These are phyloP conservation scores for Scarus forsteni DNA, from an alignment of 2,797 vertebrate species.

Conservation along the genomic window DNA sequence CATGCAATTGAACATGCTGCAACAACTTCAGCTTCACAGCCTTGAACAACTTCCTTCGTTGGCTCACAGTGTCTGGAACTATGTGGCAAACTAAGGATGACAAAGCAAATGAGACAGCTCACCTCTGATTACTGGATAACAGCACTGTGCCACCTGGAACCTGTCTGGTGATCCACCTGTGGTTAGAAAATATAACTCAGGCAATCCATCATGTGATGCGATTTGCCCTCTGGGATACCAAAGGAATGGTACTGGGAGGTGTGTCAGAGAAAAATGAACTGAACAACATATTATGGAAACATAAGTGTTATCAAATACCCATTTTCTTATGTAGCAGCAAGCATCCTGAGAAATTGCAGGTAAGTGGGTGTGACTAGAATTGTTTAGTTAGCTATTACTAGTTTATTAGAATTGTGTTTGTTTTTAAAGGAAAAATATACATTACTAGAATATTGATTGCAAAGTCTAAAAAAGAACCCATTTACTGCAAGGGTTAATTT, in stretches of 20 bases:
- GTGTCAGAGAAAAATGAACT: conserved; percentile 10
- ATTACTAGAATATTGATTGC: neutral
- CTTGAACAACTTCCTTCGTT: conserved; percentile 36
- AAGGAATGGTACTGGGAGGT: neutral
- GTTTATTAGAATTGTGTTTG: no score
- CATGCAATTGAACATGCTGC: neutral
- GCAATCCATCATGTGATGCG: neutral
- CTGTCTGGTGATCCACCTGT: conserved; percentile 1
- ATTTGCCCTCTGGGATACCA: conserved; percentile 24
- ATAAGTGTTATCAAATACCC: neutral
- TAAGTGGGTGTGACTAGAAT: conserved; percentile 3
- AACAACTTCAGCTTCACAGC: neutral
- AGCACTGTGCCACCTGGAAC: neutral
- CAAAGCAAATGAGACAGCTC: conserved; percentile 14
- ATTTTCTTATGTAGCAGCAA: neutral
- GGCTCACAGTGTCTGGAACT: conserved; percentile 19
- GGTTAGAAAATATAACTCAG: neutral
- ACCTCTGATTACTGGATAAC: neutral
- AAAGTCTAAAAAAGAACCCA: neutral
- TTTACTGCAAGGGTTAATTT: conserved; percentile 2
- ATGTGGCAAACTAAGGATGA: conserved; percentile 21
- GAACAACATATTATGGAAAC: conserved; percentile 1
- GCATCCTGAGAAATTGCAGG: conserved; percentile 1
- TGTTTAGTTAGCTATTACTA: no score
- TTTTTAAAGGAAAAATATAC: no score